Evolutionary conservation across 2,888 invertebrate species (phyloP).

Genomic region (Melieria omissa): DNA sequence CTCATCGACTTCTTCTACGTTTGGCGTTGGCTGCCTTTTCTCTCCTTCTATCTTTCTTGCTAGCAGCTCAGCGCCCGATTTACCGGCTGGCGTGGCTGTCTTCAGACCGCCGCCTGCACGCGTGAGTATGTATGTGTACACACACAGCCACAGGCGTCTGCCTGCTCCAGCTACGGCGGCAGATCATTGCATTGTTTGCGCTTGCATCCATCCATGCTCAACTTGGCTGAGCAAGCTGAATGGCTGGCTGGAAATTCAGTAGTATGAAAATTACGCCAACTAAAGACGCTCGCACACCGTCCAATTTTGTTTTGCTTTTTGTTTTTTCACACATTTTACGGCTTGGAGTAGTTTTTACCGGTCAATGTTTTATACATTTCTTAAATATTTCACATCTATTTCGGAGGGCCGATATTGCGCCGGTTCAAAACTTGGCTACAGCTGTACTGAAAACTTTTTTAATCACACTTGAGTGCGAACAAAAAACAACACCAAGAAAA

Average conservation of each 20-base stretch:
- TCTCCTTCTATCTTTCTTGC: too few species aligned
- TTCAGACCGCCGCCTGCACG: background rate
- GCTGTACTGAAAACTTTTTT: too few species aligned
- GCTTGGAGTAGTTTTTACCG: too few species aligned
- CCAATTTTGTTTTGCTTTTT: background rate
- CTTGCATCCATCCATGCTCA: slow-evolving; percentile 44
- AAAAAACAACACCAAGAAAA: too few species aligned
- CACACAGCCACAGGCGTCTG: slow-evolving; percentile 22
- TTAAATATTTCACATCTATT: too few species aligned
- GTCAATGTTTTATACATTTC: too few species aligned
- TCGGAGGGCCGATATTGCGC: too few species aligned
- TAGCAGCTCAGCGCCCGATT: background rate
- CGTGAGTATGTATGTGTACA: background rate
- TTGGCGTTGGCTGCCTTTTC: too few species aligned
- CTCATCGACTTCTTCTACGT: too few species aligned
- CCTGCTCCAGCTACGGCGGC: slow-evolving; percentile 43
- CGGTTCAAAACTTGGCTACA: too few species aligned
- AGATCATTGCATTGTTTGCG: slow-evolving; percentile 43
- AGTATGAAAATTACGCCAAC: slow-evolving; percentile 32
- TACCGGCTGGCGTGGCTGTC: background rate
- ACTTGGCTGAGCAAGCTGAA: slow-evolving; percentile 5
- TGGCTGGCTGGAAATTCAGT: slow-evolving; percentile 25
- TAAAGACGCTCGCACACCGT: slow-evolving; percentile 18
- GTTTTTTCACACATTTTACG: background rate
- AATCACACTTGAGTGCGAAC: too few species aligned